Evolutionary conservation across 2,113 vertebrate genomes (phyloP).

Genomic region (Gobio gobio): DNA sequence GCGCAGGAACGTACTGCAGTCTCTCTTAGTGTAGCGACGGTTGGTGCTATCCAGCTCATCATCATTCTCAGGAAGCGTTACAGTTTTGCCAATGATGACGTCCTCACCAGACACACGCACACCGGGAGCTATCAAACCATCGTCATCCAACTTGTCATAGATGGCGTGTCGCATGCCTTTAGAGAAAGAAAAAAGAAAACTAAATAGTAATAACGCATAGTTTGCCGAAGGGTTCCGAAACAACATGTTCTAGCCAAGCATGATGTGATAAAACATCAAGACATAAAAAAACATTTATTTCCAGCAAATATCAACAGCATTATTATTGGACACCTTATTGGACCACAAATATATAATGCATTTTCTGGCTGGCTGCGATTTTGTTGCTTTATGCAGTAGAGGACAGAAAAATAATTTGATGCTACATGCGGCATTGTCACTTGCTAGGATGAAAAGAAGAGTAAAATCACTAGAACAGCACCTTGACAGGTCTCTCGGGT

Average conservation of each 20-base stretch:
- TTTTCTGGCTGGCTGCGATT: neutral
- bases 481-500: conserved; percentile 95
- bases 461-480: conserved; percentile 61
- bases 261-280: neutral
- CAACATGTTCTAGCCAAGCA: neutral
- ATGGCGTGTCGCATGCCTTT: conserved; percentile 97
- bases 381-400: neutral
- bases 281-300: neutral
- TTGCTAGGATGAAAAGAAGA: neutral
- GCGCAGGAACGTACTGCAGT: conserved; percentile 95
- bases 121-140: conserved; percentile 94
- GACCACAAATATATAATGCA: neutral
- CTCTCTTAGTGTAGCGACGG: conserved; percentile 93
- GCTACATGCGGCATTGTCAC: neutral
- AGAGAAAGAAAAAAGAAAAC: neutral
- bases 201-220: neutral
- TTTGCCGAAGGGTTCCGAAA: neutral
- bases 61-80: conserved; percentile 94
- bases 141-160: conserved; percentile 97
- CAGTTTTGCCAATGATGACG: conserved; percentile 98
- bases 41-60: conserved; percentile 95
- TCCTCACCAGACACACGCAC: conserved; percentile 98
- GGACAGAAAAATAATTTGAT: neutral
- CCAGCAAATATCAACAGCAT: neutral
- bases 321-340: neutral